A percentile compares a stretch with the other conserved stretches of the same genome.
phyloP scores from a whole-genome alignment of 2,113 vertebrate genomes.

The Macrotus californicus region DNA sequence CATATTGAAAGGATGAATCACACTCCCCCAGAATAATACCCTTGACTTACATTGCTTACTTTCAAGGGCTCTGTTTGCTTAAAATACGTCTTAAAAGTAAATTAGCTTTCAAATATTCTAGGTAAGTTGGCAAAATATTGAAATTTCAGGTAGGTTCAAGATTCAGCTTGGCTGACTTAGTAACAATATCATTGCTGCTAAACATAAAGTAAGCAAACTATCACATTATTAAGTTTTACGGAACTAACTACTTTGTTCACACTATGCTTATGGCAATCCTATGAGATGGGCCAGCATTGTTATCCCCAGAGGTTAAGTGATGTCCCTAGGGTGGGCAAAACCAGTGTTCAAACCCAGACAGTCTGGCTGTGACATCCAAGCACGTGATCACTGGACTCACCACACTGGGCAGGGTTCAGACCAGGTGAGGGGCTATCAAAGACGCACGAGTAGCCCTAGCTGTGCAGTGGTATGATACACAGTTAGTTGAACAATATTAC shows the following conservation, averaged over 20 bases:
- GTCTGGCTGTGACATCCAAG: not conserved
- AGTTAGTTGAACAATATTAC: not conserved
- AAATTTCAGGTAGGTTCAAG: constrained; percentile 36
- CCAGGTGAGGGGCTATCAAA: not conserved
- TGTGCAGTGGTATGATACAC: not conserved
- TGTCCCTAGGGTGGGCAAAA: not conserved
- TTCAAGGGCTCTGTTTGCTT: not conserved
- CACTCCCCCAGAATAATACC: not conserved
- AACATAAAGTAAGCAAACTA: not conserved
- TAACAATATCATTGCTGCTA: not conserved
- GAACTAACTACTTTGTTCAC: not conserved
- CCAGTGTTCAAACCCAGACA: not conserved
- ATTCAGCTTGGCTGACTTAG: not conserved
- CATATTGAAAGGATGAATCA: not conserved
- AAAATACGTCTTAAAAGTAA: constrained; percentile 38
- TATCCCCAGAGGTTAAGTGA: not conserved
- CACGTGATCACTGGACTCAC: not conserved
- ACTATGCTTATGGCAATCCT: not conserved
- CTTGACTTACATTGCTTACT: constrained; percentile 13
- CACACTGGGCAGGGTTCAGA: not conserved
- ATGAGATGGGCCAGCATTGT: not conserved
- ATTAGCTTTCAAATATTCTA: constrained; percentile 6
- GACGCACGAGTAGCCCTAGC: not conserved
- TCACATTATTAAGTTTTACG: not conserved
- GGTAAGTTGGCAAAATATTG: not conserved